phyloP scores from a whole-genome alignment of 2,888 invertebrate species.

The Flexamia atlantica region DNA sequence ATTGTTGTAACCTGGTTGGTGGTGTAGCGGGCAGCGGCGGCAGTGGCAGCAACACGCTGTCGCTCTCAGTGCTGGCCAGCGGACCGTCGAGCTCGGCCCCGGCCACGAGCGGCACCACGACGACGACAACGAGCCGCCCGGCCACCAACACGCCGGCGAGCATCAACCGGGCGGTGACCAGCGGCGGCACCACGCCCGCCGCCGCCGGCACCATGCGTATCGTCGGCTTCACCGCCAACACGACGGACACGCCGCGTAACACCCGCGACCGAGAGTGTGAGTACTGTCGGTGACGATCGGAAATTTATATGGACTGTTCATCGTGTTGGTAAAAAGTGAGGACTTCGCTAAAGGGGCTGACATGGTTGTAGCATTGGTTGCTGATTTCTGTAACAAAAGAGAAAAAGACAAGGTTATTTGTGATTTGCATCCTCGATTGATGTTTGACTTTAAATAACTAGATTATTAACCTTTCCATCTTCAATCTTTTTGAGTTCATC shows the following conservation, averaged over 20 bases:
- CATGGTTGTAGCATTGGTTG: too few species aligned
- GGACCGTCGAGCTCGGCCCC: conserved; percentile 14
- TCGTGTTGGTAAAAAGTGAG: too few species aligned
- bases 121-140: conserved; percentile 6
- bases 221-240: conserved; percentile 71
- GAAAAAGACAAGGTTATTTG: too few species aligned
- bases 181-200: conserved; percentile 60
- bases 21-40: conserved; percentile 21
- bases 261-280: conserved; percentile 73
- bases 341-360: too few species aligned
- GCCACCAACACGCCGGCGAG: conserved; percentile 39
- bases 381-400: too few species aligned
- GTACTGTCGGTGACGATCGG: neutral
- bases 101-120: conserved; percentile 5
- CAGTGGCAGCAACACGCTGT: conserved; percentile 30
- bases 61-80: conserved; percentile 54
- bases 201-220: conserved; percentile 70
- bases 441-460: too few species aligned
- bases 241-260: conserved; percentile 73
- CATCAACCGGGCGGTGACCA: conserved; percentile 28
- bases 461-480: too few species aligned
- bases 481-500: too few species aligned
- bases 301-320: too few species aligned
- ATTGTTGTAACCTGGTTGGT: neutral
- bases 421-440: too few species aligned